phyloP scores from a whole-genome alignment of 2,113 vertebrate species.

The Numida meleagris region DNA sequence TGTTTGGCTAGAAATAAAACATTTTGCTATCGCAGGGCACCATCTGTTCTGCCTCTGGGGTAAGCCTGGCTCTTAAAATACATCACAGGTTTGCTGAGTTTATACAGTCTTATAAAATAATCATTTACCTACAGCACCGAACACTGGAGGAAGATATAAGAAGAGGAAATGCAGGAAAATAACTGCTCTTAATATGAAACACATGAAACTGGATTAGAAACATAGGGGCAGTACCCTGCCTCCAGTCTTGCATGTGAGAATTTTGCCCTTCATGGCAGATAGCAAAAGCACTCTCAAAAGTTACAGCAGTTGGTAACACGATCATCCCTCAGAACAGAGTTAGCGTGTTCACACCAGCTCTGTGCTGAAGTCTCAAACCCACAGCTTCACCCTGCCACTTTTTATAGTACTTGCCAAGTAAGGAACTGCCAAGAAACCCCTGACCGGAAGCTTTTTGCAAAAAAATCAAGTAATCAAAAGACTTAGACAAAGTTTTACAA shows the following conservation, averaged over 20 bases:
- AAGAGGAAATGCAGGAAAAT: not conserved
- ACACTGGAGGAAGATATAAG: rapidly evolving
- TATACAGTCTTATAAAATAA: not conserved
- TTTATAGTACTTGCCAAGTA: not conserved
- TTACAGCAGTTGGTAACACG: rapidly evolving
- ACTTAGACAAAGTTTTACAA: not conserved
- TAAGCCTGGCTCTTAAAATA: not conserved
- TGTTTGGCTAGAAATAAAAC: not conserved
- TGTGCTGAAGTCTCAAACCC: not conserved
- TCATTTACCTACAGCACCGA: not conserved
- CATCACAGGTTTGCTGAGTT: not conserved
- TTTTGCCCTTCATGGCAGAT: not conserved
- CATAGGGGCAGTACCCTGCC: not conserved
- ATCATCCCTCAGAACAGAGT: not conserved
- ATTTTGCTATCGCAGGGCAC: not conserved
- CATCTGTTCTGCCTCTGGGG: not conserved
- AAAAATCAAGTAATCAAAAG: not conserved
- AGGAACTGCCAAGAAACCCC: not conserved
- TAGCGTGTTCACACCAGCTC: not conserved
- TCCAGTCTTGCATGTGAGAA: not conserved
- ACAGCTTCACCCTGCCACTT: not conserved
- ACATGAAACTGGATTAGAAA: not conserved
- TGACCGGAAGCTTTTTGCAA: not conserved
- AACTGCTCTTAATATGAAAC: not conserved
- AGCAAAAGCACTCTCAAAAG: not conserved